Conservation (phyloP, 1,140 invertebrate species). For the Lepidurus arcticus region DNA sequence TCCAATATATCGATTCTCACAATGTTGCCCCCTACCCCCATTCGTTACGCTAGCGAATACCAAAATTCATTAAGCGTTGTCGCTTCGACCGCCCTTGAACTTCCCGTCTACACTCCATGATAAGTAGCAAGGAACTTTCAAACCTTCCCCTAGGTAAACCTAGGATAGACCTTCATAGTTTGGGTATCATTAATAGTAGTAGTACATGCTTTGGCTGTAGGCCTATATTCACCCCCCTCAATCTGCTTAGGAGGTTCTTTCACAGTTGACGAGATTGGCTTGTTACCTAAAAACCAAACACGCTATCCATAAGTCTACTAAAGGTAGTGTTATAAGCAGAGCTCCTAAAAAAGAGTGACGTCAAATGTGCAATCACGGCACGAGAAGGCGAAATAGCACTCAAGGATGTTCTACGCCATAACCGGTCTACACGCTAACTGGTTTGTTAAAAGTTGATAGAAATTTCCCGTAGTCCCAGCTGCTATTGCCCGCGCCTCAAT, state of each 20-base stretch:
- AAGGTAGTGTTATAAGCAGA: background rate
- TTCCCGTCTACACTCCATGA: background rate
- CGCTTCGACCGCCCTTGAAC: conserved; percentile 6
- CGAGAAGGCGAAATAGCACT: background rate
- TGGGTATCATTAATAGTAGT: background rate
- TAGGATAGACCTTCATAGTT: background rate
- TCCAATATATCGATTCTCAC: background rate
- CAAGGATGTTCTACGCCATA: background rate
- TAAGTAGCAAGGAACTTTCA: background rate
- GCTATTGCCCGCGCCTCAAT: background rate
- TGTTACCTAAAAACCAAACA: too few relatives aligned
- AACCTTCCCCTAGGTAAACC: background rate
- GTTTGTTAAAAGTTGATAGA: background rate
- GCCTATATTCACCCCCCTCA: background rate
- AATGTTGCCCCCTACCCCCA: background rate
- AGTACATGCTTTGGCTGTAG: background rate
- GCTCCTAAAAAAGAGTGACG: background rate
- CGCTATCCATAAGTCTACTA: background rate
- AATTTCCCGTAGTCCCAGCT: background rate
- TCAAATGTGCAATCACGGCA: background rate
- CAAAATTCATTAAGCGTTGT: background rate
- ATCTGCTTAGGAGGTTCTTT: background rate
- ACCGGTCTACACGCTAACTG: background rate
- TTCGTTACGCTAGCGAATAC: conserved; percentile 21
- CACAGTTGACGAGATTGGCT: too few relatives aligned